Evolutionary conservation across 2,888 invertebrate genomes (phyloP).

Genomic region (Lycaena phlaeas): DNA sequence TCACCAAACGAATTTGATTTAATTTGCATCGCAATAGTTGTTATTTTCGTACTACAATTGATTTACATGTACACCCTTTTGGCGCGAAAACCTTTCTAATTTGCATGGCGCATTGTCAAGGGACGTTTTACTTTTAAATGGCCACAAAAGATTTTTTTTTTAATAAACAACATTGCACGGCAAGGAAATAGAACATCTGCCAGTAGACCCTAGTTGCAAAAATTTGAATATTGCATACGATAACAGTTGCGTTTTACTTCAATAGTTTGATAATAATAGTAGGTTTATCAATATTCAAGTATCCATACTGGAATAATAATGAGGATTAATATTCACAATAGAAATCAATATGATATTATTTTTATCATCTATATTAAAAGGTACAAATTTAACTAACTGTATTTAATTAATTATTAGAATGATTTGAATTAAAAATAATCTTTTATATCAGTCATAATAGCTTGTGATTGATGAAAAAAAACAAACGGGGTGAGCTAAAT

Average conservation of each 20-base stretch:
- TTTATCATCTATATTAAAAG: too few species aligned
- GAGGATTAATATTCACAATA: too few species aligned
- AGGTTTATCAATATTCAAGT: background rate
- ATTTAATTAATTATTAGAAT: too few species aligned
- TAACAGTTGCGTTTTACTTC: slow-evolving; percentile 9
- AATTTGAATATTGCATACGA: slow-evolving; percentile 30
- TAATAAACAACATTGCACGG: slow-evolving; percentile 62
- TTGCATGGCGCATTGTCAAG: slow-evolving; percentile 67
- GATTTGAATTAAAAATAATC: too few species aligned
- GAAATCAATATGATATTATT: background rate
- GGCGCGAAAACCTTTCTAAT: slow-evolving; percentile 41
- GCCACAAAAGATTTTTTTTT: slow-evolving; percentile 70
- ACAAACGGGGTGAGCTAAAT: too few species aligned
- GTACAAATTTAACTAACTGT: too few species aligned
- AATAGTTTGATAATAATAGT: slow-evolving; percentile 1
- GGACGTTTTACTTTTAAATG: slow-evolving; percentile 61
- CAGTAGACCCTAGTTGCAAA: slow-evolving; percentile 26
- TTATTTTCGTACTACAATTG: slow-evolving; percentile 25
- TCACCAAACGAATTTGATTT: slow-evolving; percentile 29
- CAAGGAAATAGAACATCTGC: slow-evolving; percentile 63
- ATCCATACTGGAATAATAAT: background rate
- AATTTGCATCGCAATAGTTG: slow-evolving; percentile 29
- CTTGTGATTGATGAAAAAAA: too few species aligned
- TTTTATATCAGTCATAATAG: too few species aligned
- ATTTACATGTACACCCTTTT: slow-evolving; percentile 27